Base-by-base conservation (phyloP, 2,888 invertebrate species). In the Orchesella flavescens region DNA sequence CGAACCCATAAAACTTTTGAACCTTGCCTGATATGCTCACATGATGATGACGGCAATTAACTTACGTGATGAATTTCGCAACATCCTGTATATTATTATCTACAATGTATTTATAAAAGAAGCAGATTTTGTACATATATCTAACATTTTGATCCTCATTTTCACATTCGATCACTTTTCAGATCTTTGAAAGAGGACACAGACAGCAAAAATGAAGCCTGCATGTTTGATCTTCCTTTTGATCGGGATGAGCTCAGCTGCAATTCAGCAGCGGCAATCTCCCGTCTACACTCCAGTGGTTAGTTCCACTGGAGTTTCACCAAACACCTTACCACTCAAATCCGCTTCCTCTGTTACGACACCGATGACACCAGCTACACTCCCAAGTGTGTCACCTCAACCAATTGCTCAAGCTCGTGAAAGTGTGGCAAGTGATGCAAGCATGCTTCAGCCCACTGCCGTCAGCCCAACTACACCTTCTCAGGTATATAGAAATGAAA, bases 201-300 rank as follows among this genome's bases (percentile, higher is more conserved):
- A 49, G 10, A 49, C 49, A 15, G 2, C 2, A 2, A 49, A 49
- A 65, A 86, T 85, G 86, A 82, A 66, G 74, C 57, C 82, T 57
- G 49, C 44, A 19, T 76, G 68, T 15, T 44, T 87, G 34, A 12
- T 85, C 7, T 23, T 79, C 13, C 53, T 83, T 17, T 44, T 85
- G 24, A 23, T 84, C 65, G 87, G 85, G 9, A 0, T 84, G 74
- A 76, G 69, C 71, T 53, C 66, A 15, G 87, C 85, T 17, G 86
- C 84, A 13, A 69, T 76, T 24, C 82, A 84, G 53, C 83, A 74
- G 34, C 81, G 24, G 21, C 69, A 75, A 10, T 72, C 84, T 17
- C 87, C 87, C 5, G 87, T 87, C 21, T 87, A 87, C 73, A 77
- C 43, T 84, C 86, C n/a, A 17, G 61, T 44, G 83, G 34, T 78